A percentile compares a stretch with the other conserved stretches of the same genome.
Evolutionary conservation across 2,888 invertebrate genomes (phyloP).

Genomic region (Zygothrica quintamaculata): DNA sequence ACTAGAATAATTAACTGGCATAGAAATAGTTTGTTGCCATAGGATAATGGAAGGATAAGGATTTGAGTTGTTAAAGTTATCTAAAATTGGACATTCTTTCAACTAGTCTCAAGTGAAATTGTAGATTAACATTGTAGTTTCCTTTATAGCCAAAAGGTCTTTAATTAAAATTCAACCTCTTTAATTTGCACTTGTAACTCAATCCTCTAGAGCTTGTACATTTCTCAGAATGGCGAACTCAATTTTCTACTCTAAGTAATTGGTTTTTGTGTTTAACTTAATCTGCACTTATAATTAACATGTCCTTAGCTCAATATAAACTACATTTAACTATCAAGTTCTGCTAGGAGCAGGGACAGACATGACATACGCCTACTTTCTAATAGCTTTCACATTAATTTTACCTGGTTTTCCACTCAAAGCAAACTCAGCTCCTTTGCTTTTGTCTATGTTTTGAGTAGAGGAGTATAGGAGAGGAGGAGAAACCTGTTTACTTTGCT

Average conservation of each 20-base stretch:
- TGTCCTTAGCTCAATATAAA: slow-evolving; percentile 15
- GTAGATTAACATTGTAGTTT: no score
- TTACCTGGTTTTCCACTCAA: slow-evolving; percentile 1
- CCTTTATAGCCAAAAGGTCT: no score
- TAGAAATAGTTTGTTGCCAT: no score
- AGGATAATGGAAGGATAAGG: no score
- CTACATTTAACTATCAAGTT: slow-evolving; percentile 13
- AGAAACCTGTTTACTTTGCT: slow-evolving; percentile 41
- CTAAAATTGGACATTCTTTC: no score
- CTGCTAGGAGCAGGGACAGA: slow-evolving; percentile 1
- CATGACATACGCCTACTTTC: slow-evolving; percentile 14
- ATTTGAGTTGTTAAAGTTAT: no score
- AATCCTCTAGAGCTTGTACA: no score
- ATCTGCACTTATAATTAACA: slow-evolving; percentile 25
- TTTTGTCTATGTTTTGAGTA: no score
- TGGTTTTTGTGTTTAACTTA: not conserved
- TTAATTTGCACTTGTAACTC: not conserved
- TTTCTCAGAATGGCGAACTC: not conserved
- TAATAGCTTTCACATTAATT: slow-evolving; percentile 20
- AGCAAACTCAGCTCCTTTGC: not conserved
- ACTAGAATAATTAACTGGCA: no score
- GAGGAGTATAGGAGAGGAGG: no score
- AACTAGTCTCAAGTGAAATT: no score
- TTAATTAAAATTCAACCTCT: no score
- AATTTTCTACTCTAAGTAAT: not conserved